phyloP scores from a whole-genome alignment of 2,888 invertebrate genomes.

The Sphaerophoria rueppellii region DNA sequence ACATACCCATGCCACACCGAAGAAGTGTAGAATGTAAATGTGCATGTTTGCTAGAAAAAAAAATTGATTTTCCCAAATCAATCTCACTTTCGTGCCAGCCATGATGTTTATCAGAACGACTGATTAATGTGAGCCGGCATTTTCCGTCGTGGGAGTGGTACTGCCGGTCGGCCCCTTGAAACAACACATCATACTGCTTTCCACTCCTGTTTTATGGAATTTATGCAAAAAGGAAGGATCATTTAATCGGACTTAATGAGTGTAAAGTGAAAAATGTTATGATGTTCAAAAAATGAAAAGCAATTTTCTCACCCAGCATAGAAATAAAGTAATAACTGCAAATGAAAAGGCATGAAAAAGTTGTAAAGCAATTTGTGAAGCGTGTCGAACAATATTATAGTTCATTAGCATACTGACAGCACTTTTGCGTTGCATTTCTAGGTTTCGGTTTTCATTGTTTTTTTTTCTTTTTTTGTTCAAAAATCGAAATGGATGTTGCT shows the following conservation, averaged over 20 bases:
- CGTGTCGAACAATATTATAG: slow-evolving; percentile 56
- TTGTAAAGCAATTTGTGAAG: slow-evolving; percentile 56
- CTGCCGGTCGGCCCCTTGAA: neutral
- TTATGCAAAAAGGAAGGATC: slow-evolving; percentile 16
- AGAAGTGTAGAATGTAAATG: neutral
- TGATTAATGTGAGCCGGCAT: slow-evolving; percentile 55
- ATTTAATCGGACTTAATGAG: slow-evolving; percentile 25
- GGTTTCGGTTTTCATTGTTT: slow-evolving; percentile 42
- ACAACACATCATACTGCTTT: slow-evolving; percentile 14
- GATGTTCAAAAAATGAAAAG: slow-evolving; percentile 22
- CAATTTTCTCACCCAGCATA: slow-evolving; percentile 43
- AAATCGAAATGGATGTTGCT: neutral
- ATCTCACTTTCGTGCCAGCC: slow-evolving; percentile 60
- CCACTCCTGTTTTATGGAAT: slow-evolving; percentile 24
- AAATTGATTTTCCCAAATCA: slow-evolving; percentile 65
- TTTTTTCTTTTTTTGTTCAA: slow-evolving; percentile 13
- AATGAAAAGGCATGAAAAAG: neutral
- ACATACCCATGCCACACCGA: neutral
- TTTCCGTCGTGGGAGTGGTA: slow-evolving; percentile 38
- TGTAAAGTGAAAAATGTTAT: slow-evolving; percentile 39
- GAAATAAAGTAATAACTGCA: neutral
- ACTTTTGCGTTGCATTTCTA: slow-evolving; percentile 53
- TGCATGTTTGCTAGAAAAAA: slow-evolving; percentile 45
- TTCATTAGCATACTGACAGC: slow-evolving; percentile 64
- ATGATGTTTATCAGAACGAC: slow-evolving; percentile 65